Evolutionary conservation across 2,797 vertebrate species (phyloP).

Genomic region (Novumbra hubbsi): DNA sequence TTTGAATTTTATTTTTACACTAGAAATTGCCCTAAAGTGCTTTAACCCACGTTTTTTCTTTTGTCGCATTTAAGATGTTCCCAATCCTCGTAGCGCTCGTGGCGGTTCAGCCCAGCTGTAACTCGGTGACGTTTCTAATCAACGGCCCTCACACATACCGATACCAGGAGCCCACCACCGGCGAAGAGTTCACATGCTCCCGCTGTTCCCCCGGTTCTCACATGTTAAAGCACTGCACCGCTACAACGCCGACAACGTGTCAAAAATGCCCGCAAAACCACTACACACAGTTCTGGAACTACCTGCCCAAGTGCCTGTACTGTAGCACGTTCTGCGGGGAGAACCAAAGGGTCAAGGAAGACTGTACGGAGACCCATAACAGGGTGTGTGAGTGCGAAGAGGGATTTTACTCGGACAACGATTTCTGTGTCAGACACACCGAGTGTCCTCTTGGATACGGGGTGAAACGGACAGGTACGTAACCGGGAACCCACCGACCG

Average conservation of each 20-base stretch:
- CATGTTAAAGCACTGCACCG: slow-evolving; percentile 59
- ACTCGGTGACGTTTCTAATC: neutral
- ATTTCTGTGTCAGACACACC: slow-evolving; percentile 60
- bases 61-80: slow-evolving; percentile 30
- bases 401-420: slow-evolving; percentile 51
- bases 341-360: slow-evolving; percentile 60
- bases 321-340: slow-evolving; percentile 62
- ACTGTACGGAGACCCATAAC: slow-evolving; percentile 60
- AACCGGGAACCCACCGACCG: neutral
- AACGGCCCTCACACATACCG: slow-evolving; percentile 26
- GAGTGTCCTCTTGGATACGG: slow-evolving; percentile 58
- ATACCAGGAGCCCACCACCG: slow-evolving; percentile 25
- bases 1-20: neutral
- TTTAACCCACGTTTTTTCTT: slow-evolving; percentile 27
- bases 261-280: slow-evolving; percentile 36
- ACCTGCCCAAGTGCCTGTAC: slow-evolving; percentile 70
- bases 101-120: slow-evolving; percentile 13
- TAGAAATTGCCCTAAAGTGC: neutral
- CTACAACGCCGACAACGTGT: slow-evolving; percentile 57
- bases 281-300: slow-evolving; percentile 71
- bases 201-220: slow-evolving; percentile 59
- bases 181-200: slow-evolving; percentile 43
- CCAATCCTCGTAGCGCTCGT: slow-evolving; percentile 39
- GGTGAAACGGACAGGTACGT: slow-evolving; percentile 59
- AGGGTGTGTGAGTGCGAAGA: slow-evolving; percentile 69